phyloP scores from a whole-genome alignment of 2,888 invertebrate species.

The Mesorhabditis sp. region DNA sequence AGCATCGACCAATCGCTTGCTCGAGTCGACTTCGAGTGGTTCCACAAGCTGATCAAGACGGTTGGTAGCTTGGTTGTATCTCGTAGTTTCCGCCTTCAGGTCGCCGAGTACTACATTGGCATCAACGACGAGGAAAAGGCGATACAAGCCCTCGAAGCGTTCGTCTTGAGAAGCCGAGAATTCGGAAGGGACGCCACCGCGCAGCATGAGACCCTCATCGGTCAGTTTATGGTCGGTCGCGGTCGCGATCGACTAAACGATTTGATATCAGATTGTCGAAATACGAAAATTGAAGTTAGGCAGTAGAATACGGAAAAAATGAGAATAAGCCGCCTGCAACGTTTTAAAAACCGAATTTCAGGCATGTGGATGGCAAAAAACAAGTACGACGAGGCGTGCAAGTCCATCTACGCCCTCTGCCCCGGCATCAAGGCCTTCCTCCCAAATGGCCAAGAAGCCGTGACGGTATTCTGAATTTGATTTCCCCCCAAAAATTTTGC shows the following conservation, averaged over 20 bases:
- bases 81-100: constrained; percentile 19
- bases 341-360: constrained; percentile 5
- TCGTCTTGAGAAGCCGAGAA: constrained; percentile 43
- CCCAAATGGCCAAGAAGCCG: neutral
- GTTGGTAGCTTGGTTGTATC: constrained; percentile 19
- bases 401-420: constrained; percentile 45
- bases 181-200: constrained; percentile 29
- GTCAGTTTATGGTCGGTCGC: constrained; percentile 18
- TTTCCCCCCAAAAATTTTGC: neutral
- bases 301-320: neutral
- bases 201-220: constrained; percentile 41
- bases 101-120: constrained; percentile 49
- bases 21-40: constrained; percentile 44
- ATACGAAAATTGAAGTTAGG: neutral
- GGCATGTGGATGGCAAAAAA: constrained; percentile 39
- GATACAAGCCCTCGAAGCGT: constrained; percentile 44
- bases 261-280: neutral
- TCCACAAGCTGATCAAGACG: constrained; percentile 40
- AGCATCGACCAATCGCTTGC: constrained; percentile 31
- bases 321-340: neutral
- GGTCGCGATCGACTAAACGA: neutral
- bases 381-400: constrained; percentile 37
- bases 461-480: constrained; percentile 7
- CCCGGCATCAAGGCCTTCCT: constrained; percentile 21
- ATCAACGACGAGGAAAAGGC: constrained; percentile 50